phyloP scores from a whole-genome alignment of 2,888 invertebrate species.

The Calameuta pallipes region DNA sequence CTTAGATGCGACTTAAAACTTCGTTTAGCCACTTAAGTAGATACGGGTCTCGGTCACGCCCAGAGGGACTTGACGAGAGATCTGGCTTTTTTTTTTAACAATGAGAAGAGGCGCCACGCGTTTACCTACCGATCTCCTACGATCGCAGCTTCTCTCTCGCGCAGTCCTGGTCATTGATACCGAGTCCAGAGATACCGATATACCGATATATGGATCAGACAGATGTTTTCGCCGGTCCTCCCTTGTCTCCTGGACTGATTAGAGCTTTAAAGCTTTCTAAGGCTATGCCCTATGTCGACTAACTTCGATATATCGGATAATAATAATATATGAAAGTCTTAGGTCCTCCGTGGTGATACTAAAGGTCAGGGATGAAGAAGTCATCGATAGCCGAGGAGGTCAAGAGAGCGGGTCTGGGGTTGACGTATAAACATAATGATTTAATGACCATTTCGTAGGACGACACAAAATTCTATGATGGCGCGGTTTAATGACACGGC shows the following conservation, averaged over 20 bases:
- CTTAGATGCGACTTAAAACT: constrained; percentile 22
- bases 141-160: background rate
- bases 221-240: background rate
- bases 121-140: background rate
- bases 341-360: background rate
- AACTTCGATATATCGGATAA: background rate
- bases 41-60: constrained; percentile 15
- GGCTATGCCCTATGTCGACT: background rate
- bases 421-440: constrained; percentile 64
- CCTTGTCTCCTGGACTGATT: background rate
- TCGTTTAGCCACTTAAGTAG: constrained; percentile 25
- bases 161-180: background rate
- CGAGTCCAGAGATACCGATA: background rate
- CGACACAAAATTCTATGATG: constrained; percentile 65
- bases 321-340: background rate
- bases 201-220: background rate
- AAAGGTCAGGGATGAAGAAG: background rate
- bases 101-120: constrained; percentile 8
- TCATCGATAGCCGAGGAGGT: constrained; percentile 33
- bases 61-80: constrained; percentile 4
- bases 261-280: background rate
- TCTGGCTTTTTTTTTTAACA: background rate
- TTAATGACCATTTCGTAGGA: constrained; percentile 64
- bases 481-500: constrained; percentile 62
- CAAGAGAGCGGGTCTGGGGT: constrained; percentile 55